Evolutionary conservation across 2,113 vertebrate genomes (phyloP), one percentile per base, ranked within the genome.

Genomic region (Pangasianodon gigas): DNA sequence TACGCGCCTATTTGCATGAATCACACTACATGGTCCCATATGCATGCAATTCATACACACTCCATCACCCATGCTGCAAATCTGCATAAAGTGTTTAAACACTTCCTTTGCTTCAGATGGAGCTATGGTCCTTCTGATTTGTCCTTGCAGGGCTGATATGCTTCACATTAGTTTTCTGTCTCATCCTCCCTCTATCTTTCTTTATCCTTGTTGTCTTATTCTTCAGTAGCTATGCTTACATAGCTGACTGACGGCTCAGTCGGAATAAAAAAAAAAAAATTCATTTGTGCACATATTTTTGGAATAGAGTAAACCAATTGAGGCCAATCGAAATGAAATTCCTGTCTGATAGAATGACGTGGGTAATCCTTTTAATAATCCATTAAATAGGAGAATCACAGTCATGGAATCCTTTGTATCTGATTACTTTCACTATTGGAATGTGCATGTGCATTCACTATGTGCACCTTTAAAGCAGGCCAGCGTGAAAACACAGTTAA

Each of bases 131-230:
- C 65, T 88, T 46, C 44, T 91, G 48, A 71, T 89, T 86, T 91
- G 88, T 91, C 82, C 75, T 46, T 87, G 83, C 90, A 84, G 32
- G 52, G 79, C 86, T 91, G 90, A 91, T 89, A 52, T 0, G 88
- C 92, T 93, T 94, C 92, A 87, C 90, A 89, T 94, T 75, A 3
- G 10, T 92, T 91, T 87, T 83, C 74, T 75, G 26, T 41, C 52
- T 82, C 9, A 56, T 87, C 83, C 13, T 88, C 85, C 71, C 84
- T 91, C 88, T 71, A 37, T 82, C 88, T 85, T 86, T 92, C 86
- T 56, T n/a, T 79, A 37, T 84, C 52, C 10, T 51, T 51, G 75
- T 29, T 48, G 2, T 75, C 18, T n/a, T n/a, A 19, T 71, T 18
- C 13, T 37, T 13, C 65, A 32, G 3, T 19, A 51, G 4, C 9